These are phyloP conservation scores for Listronotus bonariensis DNA, from an alignment of 1,140 invertebrate genomes.

Conservation along the genomic window DNA sequence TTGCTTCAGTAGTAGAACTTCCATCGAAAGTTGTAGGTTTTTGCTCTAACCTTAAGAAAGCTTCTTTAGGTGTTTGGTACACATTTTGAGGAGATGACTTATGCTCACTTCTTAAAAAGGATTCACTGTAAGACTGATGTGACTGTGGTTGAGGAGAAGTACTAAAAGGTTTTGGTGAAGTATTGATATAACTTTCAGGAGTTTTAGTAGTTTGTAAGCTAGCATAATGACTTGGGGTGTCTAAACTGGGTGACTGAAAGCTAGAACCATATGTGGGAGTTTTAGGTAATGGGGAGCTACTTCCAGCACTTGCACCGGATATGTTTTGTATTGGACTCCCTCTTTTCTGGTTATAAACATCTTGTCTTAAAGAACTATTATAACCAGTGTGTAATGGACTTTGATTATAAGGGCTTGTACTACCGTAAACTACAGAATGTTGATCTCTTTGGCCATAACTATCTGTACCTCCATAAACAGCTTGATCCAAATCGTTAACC, in stretches of 20 bases:
- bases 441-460: conserved; percentile 42
- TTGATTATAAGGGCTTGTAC: not conserved
- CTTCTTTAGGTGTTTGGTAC: conserved; percentile 1
- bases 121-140: not conserved
- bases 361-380: conserved; percentile 3
- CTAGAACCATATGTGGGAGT: conserved; percentile 18
- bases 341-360: conserved; percentile 13
- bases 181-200: conserved; percentile 24
- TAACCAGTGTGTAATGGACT: not conserved
- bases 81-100: conserved; percentile 6
- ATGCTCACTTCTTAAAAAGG: conserved; percentile 8
- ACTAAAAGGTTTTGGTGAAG: conserved; percentile 34
- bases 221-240: conserved; percentile 21
- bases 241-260: conserved; percentile 11
- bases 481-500: conserved; percentile 46
- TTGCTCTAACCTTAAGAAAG: conserved; percentile 6
- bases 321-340: conserved; percentile 6
- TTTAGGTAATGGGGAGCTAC: conserved; percentile 6
- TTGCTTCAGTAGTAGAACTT: not conserved
- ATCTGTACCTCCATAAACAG: conserved; percentile 45
- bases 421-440: conserved; percentile 7
- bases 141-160: conserved; percentile 6
- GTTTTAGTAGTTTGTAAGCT: conserved; percentile 25
- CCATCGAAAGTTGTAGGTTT: not conserved
- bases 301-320: not conserved